phyloP scores from a whole-genome alignment of 2,888 invertebrate species.

The Trachelus iudaicus region DNA sequence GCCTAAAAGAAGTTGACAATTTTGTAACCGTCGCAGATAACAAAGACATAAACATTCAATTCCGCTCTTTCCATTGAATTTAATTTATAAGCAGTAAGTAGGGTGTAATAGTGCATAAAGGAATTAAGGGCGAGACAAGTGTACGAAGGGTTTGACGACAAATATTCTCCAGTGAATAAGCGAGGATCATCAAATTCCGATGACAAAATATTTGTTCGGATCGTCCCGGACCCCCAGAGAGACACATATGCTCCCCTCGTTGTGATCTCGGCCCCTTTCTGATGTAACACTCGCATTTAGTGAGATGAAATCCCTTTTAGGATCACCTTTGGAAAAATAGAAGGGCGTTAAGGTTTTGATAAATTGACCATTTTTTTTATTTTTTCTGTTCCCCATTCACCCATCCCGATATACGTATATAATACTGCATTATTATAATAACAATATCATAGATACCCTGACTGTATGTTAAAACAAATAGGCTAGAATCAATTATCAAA shows the following conservation, averaged over 20 bases:
- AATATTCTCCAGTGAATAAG: constrained; percentile 33
- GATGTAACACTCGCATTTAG: background rate
- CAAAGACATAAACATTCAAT: too few relatives aligned
- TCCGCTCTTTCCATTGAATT: too few relatives aligned
- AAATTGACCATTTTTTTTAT: constrained; percentile 19
- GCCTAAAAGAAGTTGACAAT: too few relatives aligned
- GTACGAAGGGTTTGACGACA: constrained; percentile 34
- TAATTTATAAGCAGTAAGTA: too few relatives aligned
- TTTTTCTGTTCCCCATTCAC: background rate
- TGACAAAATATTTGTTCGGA: constrained; percentile 48
- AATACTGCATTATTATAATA: background rate
- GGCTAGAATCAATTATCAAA: too few relatives aligned
- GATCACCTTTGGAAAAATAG: constrained; percentile 13
- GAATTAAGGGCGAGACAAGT: constrained; percentile 16
- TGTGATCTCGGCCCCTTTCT: background rate
- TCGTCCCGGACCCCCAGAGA: constrained; percentile 22
- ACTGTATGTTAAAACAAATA: background rate
- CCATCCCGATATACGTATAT: background rate
- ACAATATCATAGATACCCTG: background rate
- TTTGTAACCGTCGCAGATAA: too few relatives aligned
- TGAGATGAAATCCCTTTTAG: too few relatives aligned
- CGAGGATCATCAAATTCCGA: constrained; percentile 57
- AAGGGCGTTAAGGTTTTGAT: constrained; percentile 31
- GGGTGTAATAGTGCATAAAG: background rate
- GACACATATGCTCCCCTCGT: constrained; percentile 38